Conservation (phyloP, 2,888 invertebrate genomes). For the Mellilla xanthometata region DNA sequence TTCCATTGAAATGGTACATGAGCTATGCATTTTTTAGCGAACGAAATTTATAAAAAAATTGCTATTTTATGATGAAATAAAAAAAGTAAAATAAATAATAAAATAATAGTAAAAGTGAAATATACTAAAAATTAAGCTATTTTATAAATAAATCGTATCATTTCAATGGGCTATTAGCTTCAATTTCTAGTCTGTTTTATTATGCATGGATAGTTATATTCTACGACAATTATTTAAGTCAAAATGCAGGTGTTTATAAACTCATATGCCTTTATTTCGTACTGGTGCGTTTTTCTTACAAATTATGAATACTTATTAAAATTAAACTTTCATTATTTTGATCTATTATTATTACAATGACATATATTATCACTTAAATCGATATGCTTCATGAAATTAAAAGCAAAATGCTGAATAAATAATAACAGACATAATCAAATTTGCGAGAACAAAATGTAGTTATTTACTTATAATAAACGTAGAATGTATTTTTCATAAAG, state of each 20-base stretch:
- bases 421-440: conserved; percentile 23
- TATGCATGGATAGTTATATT: no score
- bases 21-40: no score
- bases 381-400: conserved; percentile 68
- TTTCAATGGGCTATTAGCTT: no score
- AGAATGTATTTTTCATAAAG: no score
- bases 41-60: no score
- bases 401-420: conserved; percentile 36
- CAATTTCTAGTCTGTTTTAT: no score
- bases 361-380: conserved; percentile 61
- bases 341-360: conserved; percentile 61
- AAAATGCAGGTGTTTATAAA: conserved; percentile 53
- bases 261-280: conserved; percentile 82
- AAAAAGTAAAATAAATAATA: no score
- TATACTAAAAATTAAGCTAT: no score
- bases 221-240: background rate
- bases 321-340: conserved; percentile 50
- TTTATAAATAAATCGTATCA: no score
- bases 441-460: conserved; percentile 30
- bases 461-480: conserved; percentile 23
- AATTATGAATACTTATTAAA: conserved; percentile 68
- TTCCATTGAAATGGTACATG: no score
- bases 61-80: no score
- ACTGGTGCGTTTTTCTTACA: conserved; percentile 81
- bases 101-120: no score